phyloP scores from a whole-genome alignment of 2,113 vertebrate genomes.

The Aramus guarauna region DNA sequence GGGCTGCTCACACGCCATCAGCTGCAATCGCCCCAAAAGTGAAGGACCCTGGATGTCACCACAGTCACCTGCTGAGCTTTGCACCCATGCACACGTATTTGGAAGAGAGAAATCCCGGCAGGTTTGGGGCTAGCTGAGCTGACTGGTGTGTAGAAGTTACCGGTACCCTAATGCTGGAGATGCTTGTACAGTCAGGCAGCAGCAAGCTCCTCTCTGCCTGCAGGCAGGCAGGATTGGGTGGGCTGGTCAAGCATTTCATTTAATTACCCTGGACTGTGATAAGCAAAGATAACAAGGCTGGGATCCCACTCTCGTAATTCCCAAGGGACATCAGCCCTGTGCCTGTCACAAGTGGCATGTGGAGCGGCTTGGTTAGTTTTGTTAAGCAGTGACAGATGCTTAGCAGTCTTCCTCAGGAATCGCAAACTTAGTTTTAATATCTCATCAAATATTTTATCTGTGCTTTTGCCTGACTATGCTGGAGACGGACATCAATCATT shows the following conservation, averaged over 20 bases:
- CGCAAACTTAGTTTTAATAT: background rate
- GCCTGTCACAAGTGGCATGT: background rate
- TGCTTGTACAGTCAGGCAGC: background rate
- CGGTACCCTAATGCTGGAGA: background rate
- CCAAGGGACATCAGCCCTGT: background rate
- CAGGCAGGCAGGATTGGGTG: background rate
- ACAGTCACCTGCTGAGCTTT: rapidly evolving
- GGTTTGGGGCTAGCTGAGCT: background rate
- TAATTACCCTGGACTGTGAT: conserved; percentile 10
- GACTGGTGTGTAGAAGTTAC: background rate
- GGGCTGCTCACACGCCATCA: background rate
- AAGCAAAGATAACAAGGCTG: background rate
- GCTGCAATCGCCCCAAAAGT: background rate
- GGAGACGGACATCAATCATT: background rate
- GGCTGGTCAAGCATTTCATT: conserved; percentile 20
- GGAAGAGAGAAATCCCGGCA: background rate
- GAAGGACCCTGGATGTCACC: background rate
- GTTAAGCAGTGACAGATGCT: background rate
- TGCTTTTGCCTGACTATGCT: background rate
- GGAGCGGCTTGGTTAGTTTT: background rate
- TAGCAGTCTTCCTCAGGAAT: background rate
- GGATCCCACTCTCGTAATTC: background rate
- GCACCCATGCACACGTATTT: background rate
- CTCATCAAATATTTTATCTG: conserved; percentile 3
- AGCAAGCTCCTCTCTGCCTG: background rate